These are phyloP conservation scores for Toxotes chatareus DNA, from an alignment of 2,113 vertebrate genomes.

Conservation along the genomic window DNA sequence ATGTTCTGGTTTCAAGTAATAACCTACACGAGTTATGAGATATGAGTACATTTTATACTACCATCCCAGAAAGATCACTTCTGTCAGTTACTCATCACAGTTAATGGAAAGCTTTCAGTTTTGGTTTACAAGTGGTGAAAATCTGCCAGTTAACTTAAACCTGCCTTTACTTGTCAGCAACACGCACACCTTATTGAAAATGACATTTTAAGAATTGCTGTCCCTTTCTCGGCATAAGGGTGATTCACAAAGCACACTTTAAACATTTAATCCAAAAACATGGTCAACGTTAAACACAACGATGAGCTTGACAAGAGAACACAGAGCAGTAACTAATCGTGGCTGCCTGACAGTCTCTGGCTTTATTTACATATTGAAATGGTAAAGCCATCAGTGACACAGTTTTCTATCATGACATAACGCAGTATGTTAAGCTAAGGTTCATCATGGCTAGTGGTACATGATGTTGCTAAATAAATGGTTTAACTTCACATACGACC, in stretches of 20 bases:
- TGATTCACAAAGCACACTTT: neutral
- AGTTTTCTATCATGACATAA: no score
- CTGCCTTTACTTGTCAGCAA: neutral
- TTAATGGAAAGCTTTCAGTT: conserved; percentile 9
- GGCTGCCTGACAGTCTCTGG: no score
- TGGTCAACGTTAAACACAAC: neutral
- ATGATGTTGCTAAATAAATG: neutral
- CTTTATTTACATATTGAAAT: conserved; percentile 40
- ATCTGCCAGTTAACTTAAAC: neutral
- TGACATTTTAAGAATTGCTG: neutral
- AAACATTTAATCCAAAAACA: neutral
- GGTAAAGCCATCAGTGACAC: neutral
- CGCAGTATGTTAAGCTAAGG: fast-evolving
- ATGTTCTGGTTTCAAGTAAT: neutral
- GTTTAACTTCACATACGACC: neutral
- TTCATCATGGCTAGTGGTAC: neutral
- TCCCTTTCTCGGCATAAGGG: neutral
- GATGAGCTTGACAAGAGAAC: neutral
- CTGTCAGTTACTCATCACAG: conserved; percentile 8
- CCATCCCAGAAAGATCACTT: neutral
- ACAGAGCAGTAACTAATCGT: neutral
- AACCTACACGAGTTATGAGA: neutral
- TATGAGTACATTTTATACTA: neutral
- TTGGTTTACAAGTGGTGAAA: neutral
- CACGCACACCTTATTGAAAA: neutral